Percentiles rank a stretch among this genome's conserved stretches.
These are phyloP conservation scores for Calidris pugnax DNA, from an alignment of 2,113 vertebrate genomes.

Conservation along the genomic window DNA sequence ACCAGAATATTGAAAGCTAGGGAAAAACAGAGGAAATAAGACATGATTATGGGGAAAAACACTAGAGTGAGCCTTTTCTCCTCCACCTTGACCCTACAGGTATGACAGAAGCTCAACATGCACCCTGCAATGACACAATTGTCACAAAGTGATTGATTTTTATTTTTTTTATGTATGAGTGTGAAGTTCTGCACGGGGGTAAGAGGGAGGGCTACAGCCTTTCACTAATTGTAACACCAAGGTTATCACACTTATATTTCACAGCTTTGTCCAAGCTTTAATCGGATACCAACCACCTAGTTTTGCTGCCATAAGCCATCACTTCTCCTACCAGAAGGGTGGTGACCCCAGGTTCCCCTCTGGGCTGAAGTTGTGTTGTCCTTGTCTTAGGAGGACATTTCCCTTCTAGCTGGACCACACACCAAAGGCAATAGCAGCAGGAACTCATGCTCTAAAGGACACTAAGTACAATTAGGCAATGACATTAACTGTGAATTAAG, in stretches of 20 bases:
- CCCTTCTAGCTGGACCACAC: neutral
- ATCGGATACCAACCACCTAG: neutral
- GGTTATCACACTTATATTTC: neutral
- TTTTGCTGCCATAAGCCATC: neutral
- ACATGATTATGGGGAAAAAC: neutral
- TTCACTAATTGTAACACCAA: neutral
- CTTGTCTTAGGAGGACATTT: neutral
- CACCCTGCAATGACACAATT: neutral
- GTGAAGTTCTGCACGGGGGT: neutral
- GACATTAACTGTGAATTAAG: neutral
- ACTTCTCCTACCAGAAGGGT: neutral
- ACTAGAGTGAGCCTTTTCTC: neutral
- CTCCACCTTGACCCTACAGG: neutral
- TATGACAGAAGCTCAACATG: no score
- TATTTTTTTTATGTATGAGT: rapidly evolving
- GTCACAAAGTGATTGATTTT: neutral
- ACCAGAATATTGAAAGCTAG: constrained; percentile 96
- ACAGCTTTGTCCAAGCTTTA: neutral
- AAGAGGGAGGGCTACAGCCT: neutral
- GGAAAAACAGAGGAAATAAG: neutral
- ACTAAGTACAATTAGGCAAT: neutral
- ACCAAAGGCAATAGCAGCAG: neutral
- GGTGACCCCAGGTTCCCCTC: neutral
- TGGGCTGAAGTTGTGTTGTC: neutral
- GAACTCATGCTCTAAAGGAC: neutral